Base-by-base conservation (phyloP, 2,888 invertebrate genomes). In the Sphaeridia pumilis region DNA sequence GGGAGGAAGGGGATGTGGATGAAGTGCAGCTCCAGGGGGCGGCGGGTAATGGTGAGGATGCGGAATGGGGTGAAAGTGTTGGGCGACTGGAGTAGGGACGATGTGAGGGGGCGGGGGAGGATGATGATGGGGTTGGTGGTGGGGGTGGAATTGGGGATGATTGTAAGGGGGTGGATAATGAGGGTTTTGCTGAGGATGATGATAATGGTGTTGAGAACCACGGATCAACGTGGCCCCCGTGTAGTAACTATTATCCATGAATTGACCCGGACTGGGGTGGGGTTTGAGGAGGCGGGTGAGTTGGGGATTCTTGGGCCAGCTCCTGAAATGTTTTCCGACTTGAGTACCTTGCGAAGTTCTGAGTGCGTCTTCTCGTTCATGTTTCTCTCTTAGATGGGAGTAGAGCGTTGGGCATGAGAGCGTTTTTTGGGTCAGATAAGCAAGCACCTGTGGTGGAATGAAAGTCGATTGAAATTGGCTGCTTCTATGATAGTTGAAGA, bases 201-300 rank as follows among this genome's bases (percentile, higher is more conserved):
- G 49, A 20, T 31, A 36, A n/a, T 12, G 35, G 17, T 46, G 22
- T 7, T 24, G 43, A 25, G 47, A n/a, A 26, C 52, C 56, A 45
- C 56, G 56, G 21, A 56, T 56, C 26, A 56, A 22, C 36, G 56
- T 56, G 25, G 56, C 56, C 43, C 56, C 56, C 20, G 56, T 56
- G 31, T 54, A 54, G 48, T 56, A 56, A 36, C 49, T 49, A 41
- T 56, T 56, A 46, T 56, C 56, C 56, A 56, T 56, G 43, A 38
- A 38, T 5, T 17, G 5, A 5, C 17, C 7, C 10, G 5, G 7
- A 14, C 38, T 20, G 38, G 38, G 7, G 20, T 14, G n/a, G n/a
- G n/a, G n/a, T n/a, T n/a, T n/a, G n/a, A n/a, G n/a, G n/a, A n/a
- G n/a, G n/a, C n/a, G n/a, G n/a, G n/a, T n/a, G n/a, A n/a, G n/a